Conservation (phyloP, 2,888 invertebrate genomes). For the Agrotis puta region DNA sequence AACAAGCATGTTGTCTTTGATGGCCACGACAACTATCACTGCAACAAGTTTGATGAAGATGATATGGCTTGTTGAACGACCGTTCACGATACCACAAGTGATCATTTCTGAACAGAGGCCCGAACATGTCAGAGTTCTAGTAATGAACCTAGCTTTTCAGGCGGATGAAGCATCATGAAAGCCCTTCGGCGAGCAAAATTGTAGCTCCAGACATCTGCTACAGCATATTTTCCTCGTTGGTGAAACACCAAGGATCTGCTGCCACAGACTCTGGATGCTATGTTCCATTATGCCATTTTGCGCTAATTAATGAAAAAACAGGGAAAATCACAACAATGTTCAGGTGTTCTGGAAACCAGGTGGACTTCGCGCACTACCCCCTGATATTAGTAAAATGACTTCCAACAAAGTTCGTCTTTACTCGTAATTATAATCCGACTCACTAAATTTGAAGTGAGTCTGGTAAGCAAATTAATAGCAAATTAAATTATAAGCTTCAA, state of each 20-base stretch:
- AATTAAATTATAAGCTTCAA: neutral
- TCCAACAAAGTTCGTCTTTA: neutral
- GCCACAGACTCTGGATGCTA: too few relatives aligned
- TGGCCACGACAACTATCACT: too few relatives aligned
- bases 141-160: neutral
- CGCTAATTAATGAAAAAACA: too few relatives aligned
- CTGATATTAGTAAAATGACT: slow-evolving; percentile 2
- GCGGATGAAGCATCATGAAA: neutral
- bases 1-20: too few relatives aligned
- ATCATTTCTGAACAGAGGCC: neutral
- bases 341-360: too few relatives aligned
- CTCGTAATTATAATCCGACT: neutral
- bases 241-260: too few relatives aligned
- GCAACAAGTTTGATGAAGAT: neutral
- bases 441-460: neutral
- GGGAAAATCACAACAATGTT: too few relatives aligned
- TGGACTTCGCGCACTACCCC: too few relatives aligned
- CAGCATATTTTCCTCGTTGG: neutral
- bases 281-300: too few relatives aligned
- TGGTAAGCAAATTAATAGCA: neutral
- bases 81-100: neutral
- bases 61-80: slow-evolving; percentile 4
- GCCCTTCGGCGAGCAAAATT: neutral
- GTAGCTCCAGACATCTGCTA: slow-evolving; percentile 7
- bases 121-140: neutral